These are phyloP conservation scores for Meloidogyne floridensis DNA, from an alignment of 1,140 invertebrate genomes.

Conservation along the genomic window DNA sequence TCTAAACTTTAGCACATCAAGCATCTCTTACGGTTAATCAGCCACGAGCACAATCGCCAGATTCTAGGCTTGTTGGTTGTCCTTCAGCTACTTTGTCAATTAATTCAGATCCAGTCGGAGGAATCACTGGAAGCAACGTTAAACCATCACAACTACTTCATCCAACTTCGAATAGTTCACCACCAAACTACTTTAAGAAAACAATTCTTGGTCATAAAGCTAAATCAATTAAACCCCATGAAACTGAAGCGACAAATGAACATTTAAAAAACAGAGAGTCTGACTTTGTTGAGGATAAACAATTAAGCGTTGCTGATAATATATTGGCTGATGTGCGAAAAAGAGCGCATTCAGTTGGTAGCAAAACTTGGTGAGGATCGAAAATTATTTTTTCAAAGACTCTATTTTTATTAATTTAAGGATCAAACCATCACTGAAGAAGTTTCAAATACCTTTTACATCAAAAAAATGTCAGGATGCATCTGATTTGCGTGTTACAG, in stretches of 20 bases:
- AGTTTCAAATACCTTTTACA: constrained; percentile 10
- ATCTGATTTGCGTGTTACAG: neutral
- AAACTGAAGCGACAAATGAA: neutral
- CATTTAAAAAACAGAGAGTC: neutral
- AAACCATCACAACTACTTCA: constrained; percentile 21
- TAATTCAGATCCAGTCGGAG: constrained; percentile 13
- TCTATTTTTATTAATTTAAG: neutral
- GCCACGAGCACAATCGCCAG: constrained; percentile 41
- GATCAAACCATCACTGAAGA: constrained; percentile 27
- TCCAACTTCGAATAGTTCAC: constrained; percentile 14
- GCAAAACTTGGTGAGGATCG: constrained; percentile 30
- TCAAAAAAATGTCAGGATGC: neutral
- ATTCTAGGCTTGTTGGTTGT: constrained; percentile 27
- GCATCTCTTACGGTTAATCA: neutral
- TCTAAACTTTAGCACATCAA: neutral
- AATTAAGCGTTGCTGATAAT: neutral
- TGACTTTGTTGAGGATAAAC: neutral
- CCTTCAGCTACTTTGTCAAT: neutral
- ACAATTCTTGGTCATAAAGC: constrained; percentile 4
- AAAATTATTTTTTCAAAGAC: neutral
- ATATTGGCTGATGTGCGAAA: constrained; percentile 29
- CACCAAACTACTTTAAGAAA: constrained; percentile 27
- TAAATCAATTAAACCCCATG: constrained; percentile 14
- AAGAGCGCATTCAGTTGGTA: constrained; percentile 36
- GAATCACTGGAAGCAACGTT: constrained; percentile 17